Percentiles rank a stretch among this genome's conserved stretches.
These are phyloP conservation scores for Diaphora mendica DNA, from an alignment of 2,888 invertebrate genomes.

Conservation along the genomic window DNA sequence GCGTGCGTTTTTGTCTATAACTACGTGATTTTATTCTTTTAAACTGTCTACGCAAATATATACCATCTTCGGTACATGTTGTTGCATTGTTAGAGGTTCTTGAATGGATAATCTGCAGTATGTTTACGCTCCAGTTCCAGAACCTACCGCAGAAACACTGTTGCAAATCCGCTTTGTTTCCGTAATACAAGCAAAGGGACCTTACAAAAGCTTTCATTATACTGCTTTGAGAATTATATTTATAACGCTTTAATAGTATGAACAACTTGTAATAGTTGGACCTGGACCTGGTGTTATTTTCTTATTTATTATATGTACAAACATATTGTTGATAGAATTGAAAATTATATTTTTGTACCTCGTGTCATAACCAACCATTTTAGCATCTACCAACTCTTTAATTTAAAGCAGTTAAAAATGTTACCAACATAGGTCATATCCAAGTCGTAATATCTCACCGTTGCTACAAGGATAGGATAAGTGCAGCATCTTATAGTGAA, in stretches of 20 bases:
- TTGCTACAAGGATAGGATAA: background rate
- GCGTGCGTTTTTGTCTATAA: background rate
- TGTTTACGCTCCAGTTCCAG: constrained; percentile 3
- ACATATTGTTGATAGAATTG: too few relatives aligned
- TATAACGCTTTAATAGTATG: background rate
- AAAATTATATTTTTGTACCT: too few relatives aligned
- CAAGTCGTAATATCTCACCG: background rate
- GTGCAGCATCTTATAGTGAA: constrained; percentile 5
- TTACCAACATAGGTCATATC: background rate
- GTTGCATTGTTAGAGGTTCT: background rate
- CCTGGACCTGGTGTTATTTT: background rate
- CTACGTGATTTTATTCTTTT: background rate
- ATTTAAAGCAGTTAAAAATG: too few relatives aligned
- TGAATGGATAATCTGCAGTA: background rate
- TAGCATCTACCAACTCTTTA: too few relatives aligned
- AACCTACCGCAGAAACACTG: background rate
- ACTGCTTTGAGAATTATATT: background rate
- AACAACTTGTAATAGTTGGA: background rate
- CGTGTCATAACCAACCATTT: too few relatives aligned
- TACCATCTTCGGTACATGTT: background rate
- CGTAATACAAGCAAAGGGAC: background rate
- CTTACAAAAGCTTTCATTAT: background rate
- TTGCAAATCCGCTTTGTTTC: constrained; percentile 1
- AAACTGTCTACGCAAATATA: background rate
- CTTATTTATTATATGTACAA: too few relatives aligned